phyloP scores from a whole-genome alignment of 2,113 vertebrate species.

The Nyctereutes procyonoides region DNA sequence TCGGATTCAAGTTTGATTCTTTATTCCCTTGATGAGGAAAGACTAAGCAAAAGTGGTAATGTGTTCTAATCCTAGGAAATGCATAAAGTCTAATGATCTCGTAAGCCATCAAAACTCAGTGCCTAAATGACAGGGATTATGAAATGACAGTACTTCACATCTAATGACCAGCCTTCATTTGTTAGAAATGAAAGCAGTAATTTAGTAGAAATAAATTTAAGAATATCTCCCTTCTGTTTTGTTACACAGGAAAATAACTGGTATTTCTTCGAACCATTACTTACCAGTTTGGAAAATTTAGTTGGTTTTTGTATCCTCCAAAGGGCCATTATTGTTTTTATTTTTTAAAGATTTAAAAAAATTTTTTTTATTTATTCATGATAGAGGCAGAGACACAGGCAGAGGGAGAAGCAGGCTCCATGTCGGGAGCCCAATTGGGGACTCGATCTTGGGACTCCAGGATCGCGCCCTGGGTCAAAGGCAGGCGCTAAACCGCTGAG shows the following conservation, averaged over 20 bases:
- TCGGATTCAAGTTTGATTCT: neutral
- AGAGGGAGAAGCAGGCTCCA: too few relatives aligned
- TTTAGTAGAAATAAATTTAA: slow-evolving; percentile 5
- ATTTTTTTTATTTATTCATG: too few relatives aligned
- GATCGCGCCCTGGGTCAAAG: too few relatives aligned
- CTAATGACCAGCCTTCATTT: neutral
- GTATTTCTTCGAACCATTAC: neutral
- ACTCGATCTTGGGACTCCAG: too few relatives aligned
- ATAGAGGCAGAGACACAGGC: too few relatives aligned
- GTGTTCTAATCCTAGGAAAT: neutral
- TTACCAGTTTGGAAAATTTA: slow-evolving; percentile 12
- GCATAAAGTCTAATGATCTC: neutral
- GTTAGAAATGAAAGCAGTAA: slow-evolving; percentile 2
- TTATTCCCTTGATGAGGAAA: neutral
- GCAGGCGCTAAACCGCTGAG: too few relatives aligned
- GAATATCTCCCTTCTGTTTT: neutral
- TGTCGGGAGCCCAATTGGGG: too few relatives aligned
- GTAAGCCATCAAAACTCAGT: neutral
- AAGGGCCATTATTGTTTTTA: neutral
- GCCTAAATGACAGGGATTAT: neutral
- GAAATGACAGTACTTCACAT: neutral
- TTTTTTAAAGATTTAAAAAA: too few relatives aligned
- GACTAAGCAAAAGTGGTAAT: neutral
- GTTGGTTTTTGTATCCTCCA: neutral
- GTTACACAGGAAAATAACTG: neutral